These are phyloP conservation scores for Cynoglossus semilaevis DNA, from an alignment of 2,113 vertebrate genomes.

Conservation along the genomic window DNA sequence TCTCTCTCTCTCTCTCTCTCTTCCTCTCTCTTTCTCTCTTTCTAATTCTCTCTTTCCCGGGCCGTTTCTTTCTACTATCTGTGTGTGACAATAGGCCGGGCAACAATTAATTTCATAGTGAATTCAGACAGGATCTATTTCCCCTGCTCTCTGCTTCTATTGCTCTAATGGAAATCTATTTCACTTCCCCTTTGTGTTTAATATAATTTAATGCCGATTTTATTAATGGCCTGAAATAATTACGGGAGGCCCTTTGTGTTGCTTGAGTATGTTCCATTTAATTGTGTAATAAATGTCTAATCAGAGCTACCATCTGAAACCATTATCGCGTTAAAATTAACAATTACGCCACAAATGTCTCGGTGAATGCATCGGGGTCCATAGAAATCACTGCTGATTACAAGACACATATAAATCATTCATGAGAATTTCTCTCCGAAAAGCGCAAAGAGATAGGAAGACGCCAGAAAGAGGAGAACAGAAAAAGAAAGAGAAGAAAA, in stretches of 20 bases:
- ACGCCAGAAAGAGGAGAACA: constrained; percentile 72
- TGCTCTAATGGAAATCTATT: constrained; percentile 99
- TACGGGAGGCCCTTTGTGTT: constrained; percentile 99
- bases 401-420: constrained; percentile 99
- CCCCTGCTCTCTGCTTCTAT: constrained; percentile 94
- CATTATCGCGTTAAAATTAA: constrained; percentile 99
- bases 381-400: constrained; percentile 99
- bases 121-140: constrained; percentile 99
- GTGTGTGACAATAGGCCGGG: constrained; percentile 97
- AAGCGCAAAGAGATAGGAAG: constrained; percentile 85
- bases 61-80: constrained; percentile 56
- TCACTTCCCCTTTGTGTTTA: constrained; percentile 99
- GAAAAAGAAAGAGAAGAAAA: constrained; percentile 58
- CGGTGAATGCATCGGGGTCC: constrained; percentile 94
- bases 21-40: constrained; percentile 84
- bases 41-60: constrained; percentile 92
- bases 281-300: constrained; percentile 99
- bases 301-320: constrained; percentile 99
- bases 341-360: constrained; percentile 99
- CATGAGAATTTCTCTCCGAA: constrained; percentile 92
- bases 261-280: constrained; percentile 99
- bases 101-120: constrained; percentile 99
- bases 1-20: constrained; percentile 76
- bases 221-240: constrained; percentile 99
- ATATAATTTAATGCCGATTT: constrained; percentile 99